Base-by-base conservation (phyloP, 2,888 invertebrate genomes). In the Tortrix viridana region DNA sequence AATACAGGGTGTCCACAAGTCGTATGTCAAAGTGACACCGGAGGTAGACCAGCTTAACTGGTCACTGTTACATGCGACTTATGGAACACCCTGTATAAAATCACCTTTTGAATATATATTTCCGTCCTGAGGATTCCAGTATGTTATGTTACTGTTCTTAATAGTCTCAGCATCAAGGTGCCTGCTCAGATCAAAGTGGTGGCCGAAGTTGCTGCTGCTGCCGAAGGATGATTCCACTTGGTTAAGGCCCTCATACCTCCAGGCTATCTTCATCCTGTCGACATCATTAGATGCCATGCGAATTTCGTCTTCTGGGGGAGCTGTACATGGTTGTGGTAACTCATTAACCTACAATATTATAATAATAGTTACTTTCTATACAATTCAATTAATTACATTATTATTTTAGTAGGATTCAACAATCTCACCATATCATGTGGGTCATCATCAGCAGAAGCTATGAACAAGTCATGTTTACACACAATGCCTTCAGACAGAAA, bases 401-500 rank as follows among this genome's bases (percentile, higher is more conserved):
- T 65, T 55, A 46, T 26, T 52, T 23, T n/a, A 26, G 46, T 26
- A 60, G 46, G 47, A 46, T 60, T 22, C 18, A 22, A 19, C 7
- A 16, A 44, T 86, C 93, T 92, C 86, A 96, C 93, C 75, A 96
- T 87, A 65, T 94, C 91, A 12, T 87, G 81, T 20, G 96, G 95
- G 76, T 94, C 93, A 62, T 93, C 92, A 86, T 97, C 96, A 72
- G 95, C 93, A 70, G 96, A 96, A 61, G 95, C 96, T 66, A 97
- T 81, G 66, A 96, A 94, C 23, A 96, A 78, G 23, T 94, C 90
- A 86, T 98, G 97, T 41, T 94, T 93, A 68, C 94, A 95, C 22
- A 95, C 93, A 18, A 97, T 89, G 43, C 97, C 97, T 90, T 98
- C 98, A n/a, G 98, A 96, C 69, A 98, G 85, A 75, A 96, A 98